These are phyloP conservation scores for Anabas testudineus DNA, from an alignment of 2,797 vertebrate species.

Conservation along the genomic window DNA sequence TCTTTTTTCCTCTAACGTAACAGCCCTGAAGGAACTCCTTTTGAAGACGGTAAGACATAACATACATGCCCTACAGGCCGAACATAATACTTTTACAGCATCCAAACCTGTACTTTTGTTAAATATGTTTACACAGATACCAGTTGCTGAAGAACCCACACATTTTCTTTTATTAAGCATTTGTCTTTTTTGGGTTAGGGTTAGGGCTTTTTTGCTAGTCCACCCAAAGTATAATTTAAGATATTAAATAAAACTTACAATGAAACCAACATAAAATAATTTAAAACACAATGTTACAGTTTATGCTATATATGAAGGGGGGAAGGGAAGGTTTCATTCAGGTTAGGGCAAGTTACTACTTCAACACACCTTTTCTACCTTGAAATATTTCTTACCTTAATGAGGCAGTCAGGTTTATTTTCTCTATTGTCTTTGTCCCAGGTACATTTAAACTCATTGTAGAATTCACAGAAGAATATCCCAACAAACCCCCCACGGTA, in stretches of 20 bases:
- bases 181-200: background rate
- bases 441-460: conserved; percentile 99
- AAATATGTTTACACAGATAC: background rate
- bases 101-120: background rate
- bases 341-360: background rate
- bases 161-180: background rate
- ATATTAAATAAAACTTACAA: no score
- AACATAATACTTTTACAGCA: background rate
- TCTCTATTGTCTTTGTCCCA: conserved; percentile 60
- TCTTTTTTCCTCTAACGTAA: conserved; percentile 8
- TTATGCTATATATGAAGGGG: no score
- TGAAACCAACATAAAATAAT: no score
- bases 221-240: background rate
- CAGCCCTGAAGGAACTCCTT: conserved; percentile 98
- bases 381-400: background rate
- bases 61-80: background rate
- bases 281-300: no score
- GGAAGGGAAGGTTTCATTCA: background rate
- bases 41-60: conserved; percentile 92
- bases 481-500: conserved; percentile 98
- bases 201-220: no score
- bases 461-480: conserved; percentile 99
- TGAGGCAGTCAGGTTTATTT: background rate
- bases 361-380: background rate
- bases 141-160: background rate